Evolutionary conservation across 1,140 invertebrate species (phyloP).

Genomic region (Hermetia illucens): DNA sequence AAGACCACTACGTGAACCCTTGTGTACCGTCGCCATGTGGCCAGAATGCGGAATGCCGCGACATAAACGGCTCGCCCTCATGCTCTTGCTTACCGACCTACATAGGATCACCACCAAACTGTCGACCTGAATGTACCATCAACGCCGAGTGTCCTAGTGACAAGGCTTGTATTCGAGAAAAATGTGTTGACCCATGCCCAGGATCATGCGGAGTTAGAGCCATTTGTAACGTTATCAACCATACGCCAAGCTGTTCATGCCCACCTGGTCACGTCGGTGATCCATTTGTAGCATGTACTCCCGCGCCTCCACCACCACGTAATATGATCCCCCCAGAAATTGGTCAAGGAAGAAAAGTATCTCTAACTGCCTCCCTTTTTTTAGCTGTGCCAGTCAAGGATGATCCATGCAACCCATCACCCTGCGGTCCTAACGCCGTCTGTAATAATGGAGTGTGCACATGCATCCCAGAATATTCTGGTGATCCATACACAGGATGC

Average conservation of each 20-base stretch:
- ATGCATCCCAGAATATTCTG: conserved; percentile 42
- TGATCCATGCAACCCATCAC: conserved; percentile 47
- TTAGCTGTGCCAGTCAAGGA: conserved; percentile 29
- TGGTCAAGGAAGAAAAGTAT: conserved; percentile 30
- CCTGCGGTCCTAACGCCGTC: conserved; percentile 50
- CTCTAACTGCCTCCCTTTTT: conserved; percentile 10
- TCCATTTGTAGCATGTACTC: conserved; percentile 34
- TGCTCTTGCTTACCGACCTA: conserved; percentile 37
- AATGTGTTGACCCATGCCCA: conserved; percentile 41
- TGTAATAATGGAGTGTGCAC: conserved; percentile 43
- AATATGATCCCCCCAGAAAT: conserved; percentile 33
- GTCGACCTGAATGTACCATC: conserved; percentile 42
- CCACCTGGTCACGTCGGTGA: conserved; percentile 50
- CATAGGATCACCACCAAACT: conserved; percentile 40
- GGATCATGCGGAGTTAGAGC: conserved; percentile 47
- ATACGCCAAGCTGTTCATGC: conserved; percentile 50
- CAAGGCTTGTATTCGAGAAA: conserved; percentile 38
- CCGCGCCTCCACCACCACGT: conserved; percentile 18
- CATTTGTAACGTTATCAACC: conserved; percentile 46
- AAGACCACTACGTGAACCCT: conserved; percentile 32
- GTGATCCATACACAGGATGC: conserved; percentile 30
- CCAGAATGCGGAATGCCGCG: conserved; percentile 17
- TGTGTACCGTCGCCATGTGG: conserved; percentile 36
- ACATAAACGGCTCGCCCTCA: conserved; percentile 13
- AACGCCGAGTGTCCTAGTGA: conserved; percentile 39